phyloP scores from a whole-genome alignment of 2,113 vertebrate genomes.

The Barbus barbus region DNA sequence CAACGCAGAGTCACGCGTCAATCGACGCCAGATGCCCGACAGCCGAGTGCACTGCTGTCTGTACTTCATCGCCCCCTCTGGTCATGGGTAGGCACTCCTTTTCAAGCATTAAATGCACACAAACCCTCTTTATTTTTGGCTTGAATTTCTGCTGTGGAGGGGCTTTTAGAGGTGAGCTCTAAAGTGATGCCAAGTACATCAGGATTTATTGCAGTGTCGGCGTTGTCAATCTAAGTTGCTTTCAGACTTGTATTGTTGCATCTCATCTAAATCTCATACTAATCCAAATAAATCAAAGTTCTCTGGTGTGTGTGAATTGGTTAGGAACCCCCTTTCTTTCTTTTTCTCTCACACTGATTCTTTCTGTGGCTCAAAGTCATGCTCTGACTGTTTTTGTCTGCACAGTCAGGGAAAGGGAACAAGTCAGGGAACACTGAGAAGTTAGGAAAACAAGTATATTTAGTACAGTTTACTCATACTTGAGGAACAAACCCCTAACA shows the following conservation, averaged over 20 bases:
- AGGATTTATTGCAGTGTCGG: background rate
- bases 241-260: background rate
- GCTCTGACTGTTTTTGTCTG: background rate
- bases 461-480: background rate
- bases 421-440: background rate
- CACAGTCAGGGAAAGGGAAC: background rate
- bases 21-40: slow-evolving; percentile 94
- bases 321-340: background rate
- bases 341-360: background rate
- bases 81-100: slow-evolving; percentile 86
- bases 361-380: background rate
- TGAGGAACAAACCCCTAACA: background rate
- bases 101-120: background rate
- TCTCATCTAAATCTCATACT: background rate
- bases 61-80: slow-evolving; percentile 96
- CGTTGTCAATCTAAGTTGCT: background rate
- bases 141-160: background rate
- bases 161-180: background rate
- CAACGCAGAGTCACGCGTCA: slow-evolving; percentile 94
- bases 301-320: no score
- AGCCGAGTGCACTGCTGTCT: slow-evolving; percentile 94
- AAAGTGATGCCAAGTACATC: background rate
- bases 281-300: background rate
- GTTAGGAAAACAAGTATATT: no score
- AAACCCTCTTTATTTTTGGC: background rate